A percentile compares a stretch with the other conserved stretches of the same genome.
Evolutionary conservation across 37 sponge, comb jelly and placozoan genomes (phyloP).

Genomic region (Ianthella basta): DNA sequence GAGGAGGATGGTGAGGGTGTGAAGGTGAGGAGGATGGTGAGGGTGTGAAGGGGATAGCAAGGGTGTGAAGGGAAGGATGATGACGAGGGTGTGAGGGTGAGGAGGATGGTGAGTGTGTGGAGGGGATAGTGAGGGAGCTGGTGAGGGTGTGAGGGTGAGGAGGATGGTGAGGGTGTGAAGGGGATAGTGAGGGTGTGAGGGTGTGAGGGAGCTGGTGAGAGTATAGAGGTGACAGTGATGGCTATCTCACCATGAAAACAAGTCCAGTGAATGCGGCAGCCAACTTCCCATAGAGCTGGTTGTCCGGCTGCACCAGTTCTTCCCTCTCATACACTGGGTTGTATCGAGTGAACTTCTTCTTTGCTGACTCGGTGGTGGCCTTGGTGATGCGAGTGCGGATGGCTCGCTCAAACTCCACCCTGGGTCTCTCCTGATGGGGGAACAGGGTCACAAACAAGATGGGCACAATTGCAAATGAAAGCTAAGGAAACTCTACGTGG

Average conservation of each 20-base stretch:
- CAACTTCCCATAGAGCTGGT: constrained; percentile 60
- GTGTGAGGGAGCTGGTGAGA: background rate
- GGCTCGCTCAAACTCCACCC: constrained; percentile 87
- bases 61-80: background rate
- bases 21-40: too few species aligned
- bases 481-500: too few species aligned
- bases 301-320: constrained; percentile 81
- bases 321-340: constrained; percentile 72
- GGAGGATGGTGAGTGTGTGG: background rate
- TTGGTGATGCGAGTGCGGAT: constrained; percentile 63
- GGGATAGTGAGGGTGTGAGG: background rate
- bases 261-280: constrained; percentile 70
- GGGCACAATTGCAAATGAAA: too few species aligned
- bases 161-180: background rate
- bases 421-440: constrained; percentile 59
- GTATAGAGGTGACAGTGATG: too few species aligned
- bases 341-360: constrained; percentile 34
- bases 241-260: constrained; percentile 65
- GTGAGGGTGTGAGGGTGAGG: background rate
- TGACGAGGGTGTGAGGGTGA: background rate
- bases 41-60: too few species aligned
- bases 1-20: background rate
- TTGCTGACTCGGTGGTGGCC: constrained; percentile 46
- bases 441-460: background rate
- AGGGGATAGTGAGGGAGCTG: background rate